These are phyloP conservation scores for Meloidogyne chitwoodi DNA, from an alignment of 1,140 invertebrate species.

Conservation along the genomic window DNA sequence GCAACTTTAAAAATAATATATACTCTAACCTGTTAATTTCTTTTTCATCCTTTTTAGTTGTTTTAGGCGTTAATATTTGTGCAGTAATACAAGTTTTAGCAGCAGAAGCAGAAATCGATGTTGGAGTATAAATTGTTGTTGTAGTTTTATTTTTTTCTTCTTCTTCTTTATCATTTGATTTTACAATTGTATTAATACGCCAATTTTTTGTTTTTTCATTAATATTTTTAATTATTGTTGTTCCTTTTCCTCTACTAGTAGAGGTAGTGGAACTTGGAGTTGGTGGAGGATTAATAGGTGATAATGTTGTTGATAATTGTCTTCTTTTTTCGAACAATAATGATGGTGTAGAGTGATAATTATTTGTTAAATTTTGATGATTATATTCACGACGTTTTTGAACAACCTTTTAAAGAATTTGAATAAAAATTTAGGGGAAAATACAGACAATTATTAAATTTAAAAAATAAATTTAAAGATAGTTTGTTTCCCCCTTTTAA, in stretches of 20 bases:
- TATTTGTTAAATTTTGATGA: background rate
- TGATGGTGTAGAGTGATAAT: background rate
- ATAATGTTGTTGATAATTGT: background rate
- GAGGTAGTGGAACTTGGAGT: background rate
- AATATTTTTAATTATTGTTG: background rate
- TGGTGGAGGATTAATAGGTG: background rate
- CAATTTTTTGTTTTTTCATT: background rate
- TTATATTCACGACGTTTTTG: conserved; percentile 20
- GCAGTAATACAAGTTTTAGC: too few species aligned
- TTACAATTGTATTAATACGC: background rate
- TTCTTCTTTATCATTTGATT: background rate
- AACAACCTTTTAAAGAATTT: background rate
- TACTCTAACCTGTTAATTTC: background rate
- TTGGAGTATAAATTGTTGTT: background rate
- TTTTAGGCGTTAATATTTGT: background rate
- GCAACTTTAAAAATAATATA: too few species aligned
- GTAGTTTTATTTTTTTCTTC: background rate
- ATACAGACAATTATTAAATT: too few species aligned
- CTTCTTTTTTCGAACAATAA: background rate
- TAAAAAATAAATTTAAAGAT: too few species aligned
- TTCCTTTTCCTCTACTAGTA: background rate
- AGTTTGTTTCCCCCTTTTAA: too few species aligned
- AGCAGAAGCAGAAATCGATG: background rate
- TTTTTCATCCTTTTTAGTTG: background rate
- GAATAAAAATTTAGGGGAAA: background rate